Evolutionary conservation across 2,797 vertebrate genomes (phyloP).

Genomic region (Peromyscus melanophrys): DNA sequence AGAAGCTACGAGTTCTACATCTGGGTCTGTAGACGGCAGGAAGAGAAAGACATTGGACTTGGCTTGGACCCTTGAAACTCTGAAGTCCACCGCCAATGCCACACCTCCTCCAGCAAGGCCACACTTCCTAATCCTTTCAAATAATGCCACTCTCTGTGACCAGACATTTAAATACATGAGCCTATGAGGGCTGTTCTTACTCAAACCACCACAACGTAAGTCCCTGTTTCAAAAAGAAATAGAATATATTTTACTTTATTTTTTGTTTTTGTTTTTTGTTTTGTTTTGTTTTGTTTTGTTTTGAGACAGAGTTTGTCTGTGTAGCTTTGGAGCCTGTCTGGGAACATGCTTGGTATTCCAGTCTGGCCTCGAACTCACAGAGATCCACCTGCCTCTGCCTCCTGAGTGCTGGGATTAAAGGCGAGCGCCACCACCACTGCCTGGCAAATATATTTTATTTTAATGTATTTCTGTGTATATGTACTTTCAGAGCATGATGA

Average conservation of each 20-base stretch:
- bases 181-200: neutral
- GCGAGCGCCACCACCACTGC: too few relatives aligned
- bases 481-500: constrained; percentile 24
- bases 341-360: too few relatives aligned
- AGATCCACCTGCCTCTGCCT: too few relatives aligned
- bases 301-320: too few relatives aligned
- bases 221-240: neutral
- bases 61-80: neutral
- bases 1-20: too few relatives aligned
- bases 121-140: neutral
- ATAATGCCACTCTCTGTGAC: neutral
- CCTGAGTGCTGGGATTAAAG: too few relatives aligned
- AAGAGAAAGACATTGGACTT: neutral
- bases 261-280: too few relatives aligned
- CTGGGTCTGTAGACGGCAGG: neutral
- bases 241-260: too few relatives aligned
- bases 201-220: neutral
- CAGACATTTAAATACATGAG: neutral
- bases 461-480: constrained; percentile 7
- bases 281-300: too few relatives aligned
- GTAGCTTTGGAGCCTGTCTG: too few relatives aligned
- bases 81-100: too few relatives aligned
- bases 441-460: constrained; percentile 6
- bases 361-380: too few relatives aligned
- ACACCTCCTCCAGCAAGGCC: neutral